These are phyloP conservation scores for Todiramphus saurophagus DNA, from an alignment of 2,113 vertebrate genomes.

Conservation along the genomic window DNA sequence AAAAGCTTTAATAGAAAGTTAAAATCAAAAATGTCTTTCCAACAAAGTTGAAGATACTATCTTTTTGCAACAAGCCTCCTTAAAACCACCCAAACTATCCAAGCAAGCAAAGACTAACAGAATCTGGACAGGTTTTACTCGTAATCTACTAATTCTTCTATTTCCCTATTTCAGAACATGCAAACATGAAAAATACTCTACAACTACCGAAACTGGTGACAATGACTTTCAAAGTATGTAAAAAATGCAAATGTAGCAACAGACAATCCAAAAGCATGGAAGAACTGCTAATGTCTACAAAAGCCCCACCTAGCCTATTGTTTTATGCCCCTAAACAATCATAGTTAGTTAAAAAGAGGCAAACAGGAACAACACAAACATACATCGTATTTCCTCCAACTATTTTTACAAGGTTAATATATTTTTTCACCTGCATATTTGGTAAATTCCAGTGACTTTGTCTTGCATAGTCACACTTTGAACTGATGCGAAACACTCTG, in stretches of 20 bases:
- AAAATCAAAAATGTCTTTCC: background rate
- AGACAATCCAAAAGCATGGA: background rate
- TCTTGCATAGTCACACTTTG: background rate
- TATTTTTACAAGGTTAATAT: background rate
- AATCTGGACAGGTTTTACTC: background rate
- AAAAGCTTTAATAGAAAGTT: background rate
- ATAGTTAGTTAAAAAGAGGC: background rate
- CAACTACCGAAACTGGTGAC: fast-evolving
- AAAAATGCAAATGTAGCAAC: background rate
- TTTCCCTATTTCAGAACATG: background rate
- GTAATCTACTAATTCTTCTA: background rate
- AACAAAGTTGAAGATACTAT: background rate
- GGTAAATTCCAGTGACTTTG: background rate
- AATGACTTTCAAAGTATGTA: background rate
- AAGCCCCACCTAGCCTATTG: background rate
- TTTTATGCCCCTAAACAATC: background rate
- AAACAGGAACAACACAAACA: background rate
- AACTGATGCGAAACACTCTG: background rate
- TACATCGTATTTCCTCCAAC: fast-evolving
- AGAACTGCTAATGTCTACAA: background rate
- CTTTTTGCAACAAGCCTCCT: background rate
- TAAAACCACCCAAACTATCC: background rate
- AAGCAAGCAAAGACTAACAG: background rate
- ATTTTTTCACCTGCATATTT: background rate
- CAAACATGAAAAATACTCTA: background rate